These are phyloP conservation scores for Opisthograptis luteolata DNA, from an alignment of 2,888 invertebrate genomes.

Conservation along the genomic window DNA sequence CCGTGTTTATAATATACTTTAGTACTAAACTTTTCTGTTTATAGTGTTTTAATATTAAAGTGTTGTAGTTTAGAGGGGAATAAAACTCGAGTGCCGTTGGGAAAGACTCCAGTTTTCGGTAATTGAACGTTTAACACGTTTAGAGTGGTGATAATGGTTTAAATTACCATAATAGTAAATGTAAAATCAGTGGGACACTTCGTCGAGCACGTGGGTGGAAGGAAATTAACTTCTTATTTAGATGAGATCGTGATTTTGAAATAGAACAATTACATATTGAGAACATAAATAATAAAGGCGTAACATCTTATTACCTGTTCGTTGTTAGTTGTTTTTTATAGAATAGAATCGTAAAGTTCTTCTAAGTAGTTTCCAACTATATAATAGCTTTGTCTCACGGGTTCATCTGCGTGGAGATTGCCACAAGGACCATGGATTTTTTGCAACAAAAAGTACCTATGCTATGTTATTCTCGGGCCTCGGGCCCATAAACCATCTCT, in stretches of 20 bases:
- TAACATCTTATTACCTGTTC: no score
- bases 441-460: no score
- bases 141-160: constrained; percentile 30
- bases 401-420: no score
- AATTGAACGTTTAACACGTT: constrained; percentile 34
- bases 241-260: constrained; percentile 18
- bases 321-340: no score
- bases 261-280: constrained; percentile 1
- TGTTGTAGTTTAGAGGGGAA: constrained; percentile 24
- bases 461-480: no score
- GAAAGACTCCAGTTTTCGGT: constrained; percentile 26
- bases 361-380: no score
- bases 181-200: constrained; percentile 31
- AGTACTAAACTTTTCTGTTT: constrained; percentile 36
- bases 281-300: neutral
- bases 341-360: no score
- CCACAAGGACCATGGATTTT: no score
- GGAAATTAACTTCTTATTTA: constrained; percentile 9
- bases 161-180: constrained; percentile 27
- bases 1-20: constrained; percentile 48
- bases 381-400: no score
- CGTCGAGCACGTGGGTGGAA: constrained; percentile 12
- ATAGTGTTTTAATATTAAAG: constrained; percentile 32
- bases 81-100: constrained; percentile 25
- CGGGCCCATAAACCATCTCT: no score